phyloP scores from a whole-genome alignment of 2,797 vertebrate species.

The Eleutherodactylus coqui region DNA sequence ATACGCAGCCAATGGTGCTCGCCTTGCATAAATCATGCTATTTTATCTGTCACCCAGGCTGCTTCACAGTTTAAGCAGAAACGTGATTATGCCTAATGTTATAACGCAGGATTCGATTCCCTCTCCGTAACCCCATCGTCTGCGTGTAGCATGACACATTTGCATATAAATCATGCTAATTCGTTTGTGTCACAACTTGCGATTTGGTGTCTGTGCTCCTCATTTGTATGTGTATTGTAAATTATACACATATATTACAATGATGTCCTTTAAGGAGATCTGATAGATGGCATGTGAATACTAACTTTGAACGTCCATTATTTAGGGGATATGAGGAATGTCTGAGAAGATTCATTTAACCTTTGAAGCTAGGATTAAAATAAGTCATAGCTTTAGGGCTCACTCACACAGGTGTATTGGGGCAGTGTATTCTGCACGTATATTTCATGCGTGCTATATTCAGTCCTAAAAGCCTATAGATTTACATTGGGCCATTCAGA shows the following conservation, averaged over 20 bases:
- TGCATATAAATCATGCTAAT: constrained; percentile 65
- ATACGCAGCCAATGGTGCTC: neutral
- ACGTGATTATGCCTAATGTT: constrained; percentile 55
- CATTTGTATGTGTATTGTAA: constrained; percentile 60
- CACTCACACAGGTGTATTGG: too few relatives aligned
- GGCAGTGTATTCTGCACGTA: too few relatives aligned
- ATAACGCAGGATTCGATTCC: constrained; percentile 14
- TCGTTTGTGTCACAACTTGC: constrained; percentile 61
- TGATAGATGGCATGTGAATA: constrained; percentile 48
- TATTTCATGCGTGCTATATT: too few relatives aligned
- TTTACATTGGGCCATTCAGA: too few relatives aligned
- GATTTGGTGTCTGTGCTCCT: constrained; percentile 41
- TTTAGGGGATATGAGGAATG: constrained; percentile 23
- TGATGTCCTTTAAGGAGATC: constrained; percentile 18
- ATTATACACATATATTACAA: constrained; percentile 58
- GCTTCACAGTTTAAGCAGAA: constrained; percentile 33
- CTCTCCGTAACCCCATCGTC: constrained; percentile 45
- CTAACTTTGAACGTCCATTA: constrained; percentile 54
- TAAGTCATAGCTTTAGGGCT: neutral
- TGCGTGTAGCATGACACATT: constrained; percentile 55
- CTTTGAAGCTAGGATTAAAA: neutral
- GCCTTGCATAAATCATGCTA: constrained; percentile 42
- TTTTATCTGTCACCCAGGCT: constrained; percentile 40
- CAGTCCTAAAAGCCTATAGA: too few relatives aligned
- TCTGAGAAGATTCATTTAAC: constrained; percentile 5